Base-by-base conservation (phyloP, 2,113 vertebrate genomes). In the Tachysurus vachellii region DNA sequence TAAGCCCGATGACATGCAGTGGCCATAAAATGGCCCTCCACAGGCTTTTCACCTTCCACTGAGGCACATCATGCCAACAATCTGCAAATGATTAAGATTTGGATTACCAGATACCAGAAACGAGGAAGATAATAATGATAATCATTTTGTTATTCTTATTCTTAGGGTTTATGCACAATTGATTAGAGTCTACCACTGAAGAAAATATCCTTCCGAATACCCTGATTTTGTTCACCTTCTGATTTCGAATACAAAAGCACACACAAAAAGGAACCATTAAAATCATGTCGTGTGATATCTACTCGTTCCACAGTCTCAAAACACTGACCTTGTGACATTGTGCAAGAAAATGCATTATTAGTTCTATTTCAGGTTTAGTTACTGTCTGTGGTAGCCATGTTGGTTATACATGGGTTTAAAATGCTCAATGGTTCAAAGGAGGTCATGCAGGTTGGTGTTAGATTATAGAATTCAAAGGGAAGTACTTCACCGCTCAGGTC, bases 21-120 rank as follows among this genome's bases (percentile, higher is more conserved):
- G 85, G 86, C 83, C 53, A 83, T 88, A 88, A 85, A 81, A 59
- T 53, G 88, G 56, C 77, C 57, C 61, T 57, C 31, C 66, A 80
- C 28, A n/a, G 66, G 62, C 71, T 80, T 70, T 88, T 81, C 89
- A 82, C 76, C 50, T 80, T 80, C 76, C 17, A 86, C 12, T 26
- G 44, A 59, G 59, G 50, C n/a, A 50, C 17, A 54, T 23, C 44
- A 53, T 76, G 75, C 75, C 13, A 50, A 28, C 11, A 31, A 19
- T 81, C 79, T 80, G 77, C 28, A 59, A 56, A 79, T 79, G 50
- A 79, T 80, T 80, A 36, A 11, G 77, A 57, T 80, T 56, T 9
- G 44, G 75, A 23, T 44, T 85, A 36, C 75, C 47, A 21, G 50
- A 42, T 50, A 50, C 5, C 0, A 2, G 47, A 85, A 71, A 81